Base-by-base conservation (phyloP, 2,113 vertebrate species). In the Hippopotamus amphibius region DNA sequence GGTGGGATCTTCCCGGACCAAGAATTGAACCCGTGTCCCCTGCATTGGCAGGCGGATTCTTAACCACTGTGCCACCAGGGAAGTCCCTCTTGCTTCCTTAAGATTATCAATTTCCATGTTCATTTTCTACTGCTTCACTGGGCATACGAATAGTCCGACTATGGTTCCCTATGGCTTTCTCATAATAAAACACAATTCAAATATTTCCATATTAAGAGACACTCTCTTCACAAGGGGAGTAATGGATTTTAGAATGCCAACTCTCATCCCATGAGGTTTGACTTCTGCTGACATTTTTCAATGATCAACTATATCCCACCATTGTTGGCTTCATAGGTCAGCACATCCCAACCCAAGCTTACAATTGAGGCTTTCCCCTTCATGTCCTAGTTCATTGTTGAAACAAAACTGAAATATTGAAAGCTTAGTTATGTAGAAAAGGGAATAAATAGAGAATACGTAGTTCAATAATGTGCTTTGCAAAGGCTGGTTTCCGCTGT, bases 161-260 rank as follows among this genome's bases (percentile, higher is more conserved):
- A 4, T 12, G 2, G 30, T 5, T 43, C 37, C 57, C 17, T 46
- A 66, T 28, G 85, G 66, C 71, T 97, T 95, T 94, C 59, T 97
- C 77, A 94, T 88, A 81, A 55, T 12, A 55, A 96, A 94, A 63
- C 28, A 85, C 11, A 41, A 88, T 90, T 96, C 61, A 66, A 61
- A 85, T 76, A 71, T 37, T 90, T 88, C 26, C 53, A n/a, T 57
- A 50, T 33, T 81, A 80, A 69, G 41, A 92, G 7, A 41, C 10
- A 30, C 0, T 50, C 26, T 61, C 13, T 16, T 79, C 53, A 16
- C 13, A 86, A 81, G 48, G 63, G 15, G 28, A 66, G 28, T 28
- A 37, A 53, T 77, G 66, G 15, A 50, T 4, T 33, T 94, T 26
- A 74, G 59, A 87, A 61, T 2, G 4, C 7, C 24, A 46, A 3